Conservation (phyloP, 2,888 invertebrate genomes). For the Noctua janthina region DNA sequence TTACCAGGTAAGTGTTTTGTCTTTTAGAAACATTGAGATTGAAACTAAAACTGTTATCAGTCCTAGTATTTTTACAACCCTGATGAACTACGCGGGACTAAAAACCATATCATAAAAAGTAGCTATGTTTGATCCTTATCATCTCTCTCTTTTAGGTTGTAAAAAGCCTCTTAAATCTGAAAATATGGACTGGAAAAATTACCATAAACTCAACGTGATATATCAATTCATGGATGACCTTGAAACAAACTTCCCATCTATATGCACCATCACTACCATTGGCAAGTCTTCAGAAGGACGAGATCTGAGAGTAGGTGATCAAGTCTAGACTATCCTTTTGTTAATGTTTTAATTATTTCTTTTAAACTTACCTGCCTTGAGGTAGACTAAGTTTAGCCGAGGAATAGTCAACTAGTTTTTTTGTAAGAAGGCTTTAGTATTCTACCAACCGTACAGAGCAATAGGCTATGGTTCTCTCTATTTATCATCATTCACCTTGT, state of each 20-base stretch:
- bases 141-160: slow-evolving; percentile 35
- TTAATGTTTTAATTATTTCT: background rate
- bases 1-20: slow-evolving; percentile 29
- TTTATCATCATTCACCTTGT: background rate
- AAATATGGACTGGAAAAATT: slow-evolving; percentile 81
- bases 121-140: background rate
- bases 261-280: slow-evolving; percentile 81
- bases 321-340: background rate
- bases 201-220: slow-evolving; percentile 80
- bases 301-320: slow-evolving; percentile 77
- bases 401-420: background rate
- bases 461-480: background rate
- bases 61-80: background rate
- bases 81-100: background rate
- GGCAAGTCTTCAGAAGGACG: slow-evolving; percentile 83
- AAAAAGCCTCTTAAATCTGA: slow-evolving; percentile 15
- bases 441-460: background rate
- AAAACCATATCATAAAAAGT: background rate
- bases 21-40: background rate
- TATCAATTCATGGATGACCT: slow-evolving; percentile 81
- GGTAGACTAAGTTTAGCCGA: background rate
- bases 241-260: slow-evolving; percentile 80
- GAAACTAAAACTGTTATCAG: background rate
- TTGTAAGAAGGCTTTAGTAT: background rate
- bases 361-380: background rate